A percentile compares a stretch with the other conserved stretches of the same genome.
Evolutionary conservation across 2,113 vertebrate species (phyloP).

Genomic region (human (Homo sapiens)): GRCh38 chr4:1453501-1454000

Average conservation of each 20-base stretch:
- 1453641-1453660: too few species aligned
- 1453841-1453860: neutral
- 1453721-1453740: rapidly evolving
- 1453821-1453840: rapidly evolving
- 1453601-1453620: too few species aligned
- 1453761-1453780: neutral
- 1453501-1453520: neutral
- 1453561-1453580: neutral
- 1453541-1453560: neutral
- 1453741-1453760: rapidly evolving
- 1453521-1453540: neutral
- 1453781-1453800: rapidly evolving
- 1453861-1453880: neutral
- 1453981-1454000: neutral
- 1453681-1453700: too few species aligned
- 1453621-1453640: too few species aligned
- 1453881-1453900: neutral
- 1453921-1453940: too few species aligned
- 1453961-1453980: too few species aligned
- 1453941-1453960: too few species aligned
- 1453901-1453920: too few species aligned
- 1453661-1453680: neutral
- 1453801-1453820: rapidly evolving
- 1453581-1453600: neutral
- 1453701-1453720: too few species aligned